Percentiles rank a stretch among this genome's conserved stretches.
phyloP scores from a whole-genome alignment of 2,888 invertebrate genomes.

The Mythimna ferrago region DNA sequence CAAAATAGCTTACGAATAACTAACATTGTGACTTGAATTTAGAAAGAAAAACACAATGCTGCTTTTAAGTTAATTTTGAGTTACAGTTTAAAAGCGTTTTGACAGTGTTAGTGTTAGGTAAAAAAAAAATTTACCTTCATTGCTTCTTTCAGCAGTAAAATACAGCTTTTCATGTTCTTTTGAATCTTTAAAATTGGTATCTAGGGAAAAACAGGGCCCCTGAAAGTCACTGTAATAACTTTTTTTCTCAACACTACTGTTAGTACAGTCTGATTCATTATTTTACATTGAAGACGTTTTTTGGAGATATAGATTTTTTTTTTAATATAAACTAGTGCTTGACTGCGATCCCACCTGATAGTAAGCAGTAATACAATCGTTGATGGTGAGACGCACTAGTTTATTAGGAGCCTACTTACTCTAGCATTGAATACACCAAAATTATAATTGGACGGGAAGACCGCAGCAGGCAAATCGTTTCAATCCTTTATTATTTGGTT shows the following conservation, averaged over 20 bases:
- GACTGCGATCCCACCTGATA: no score
- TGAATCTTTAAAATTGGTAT: no score
- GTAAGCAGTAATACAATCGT: no score
- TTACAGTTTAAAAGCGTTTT: conserved; percentile 11
- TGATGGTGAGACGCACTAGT: no score
- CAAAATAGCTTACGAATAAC: conserved; percentile 47
- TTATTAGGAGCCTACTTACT: no score
- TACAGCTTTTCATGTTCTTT: no score
- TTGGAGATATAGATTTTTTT: no score
- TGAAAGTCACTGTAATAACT: background rate
- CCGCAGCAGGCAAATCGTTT: no score
- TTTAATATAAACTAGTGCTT: no score
- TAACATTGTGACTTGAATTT: conserved; percentile 41
- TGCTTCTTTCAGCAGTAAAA: background rate
- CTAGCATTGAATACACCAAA: no score
- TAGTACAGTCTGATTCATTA: background rate
- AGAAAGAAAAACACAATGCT: conserved; percentile 30
- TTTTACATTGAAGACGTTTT: background rate
- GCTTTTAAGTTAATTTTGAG: background rate
- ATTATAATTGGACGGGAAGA: no score
- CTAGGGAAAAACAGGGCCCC: background rate
- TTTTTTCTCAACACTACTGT: background rate
- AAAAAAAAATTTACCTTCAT: background rate
- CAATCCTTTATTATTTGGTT: no score
- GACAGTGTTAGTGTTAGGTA: background rate